phyloP scores from a whole-genome alignment of 2,888 invertebrate species.

The Adelognathus sp. region DNA sequence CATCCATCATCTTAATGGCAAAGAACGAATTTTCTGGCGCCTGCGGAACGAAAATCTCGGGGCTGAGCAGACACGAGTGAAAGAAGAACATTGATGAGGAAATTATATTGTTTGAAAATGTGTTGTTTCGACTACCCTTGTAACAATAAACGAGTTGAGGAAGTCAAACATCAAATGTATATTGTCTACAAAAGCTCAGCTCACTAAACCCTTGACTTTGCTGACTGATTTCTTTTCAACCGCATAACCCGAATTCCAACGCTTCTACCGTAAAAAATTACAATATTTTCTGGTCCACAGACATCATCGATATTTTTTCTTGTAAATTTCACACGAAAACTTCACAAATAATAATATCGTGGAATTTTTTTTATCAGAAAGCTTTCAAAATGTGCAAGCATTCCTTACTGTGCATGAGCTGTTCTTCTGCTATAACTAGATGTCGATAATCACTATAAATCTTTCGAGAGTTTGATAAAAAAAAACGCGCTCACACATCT shows the following conservation, averaged over 20 bases:
- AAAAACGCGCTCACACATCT: background rate
- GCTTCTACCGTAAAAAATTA: too few relatives aligned
- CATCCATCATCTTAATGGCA: slow-evolving; percentile 74
- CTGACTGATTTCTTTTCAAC: too few relatives aligned
- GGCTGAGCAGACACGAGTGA: slow-evolving; percentile 21
- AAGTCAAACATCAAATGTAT: background rate
- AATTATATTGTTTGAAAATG: background rate
- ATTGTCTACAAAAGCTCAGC: too few relatives aligned
- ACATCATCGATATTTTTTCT: too few relatives aligned
- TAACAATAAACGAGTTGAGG: background rate
- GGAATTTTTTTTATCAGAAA: too few relatives aligned
- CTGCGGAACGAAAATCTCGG: slow-evolving; percentile 18
- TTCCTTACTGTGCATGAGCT: background rate
- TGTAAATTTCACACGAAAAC: too few relatives aligned
- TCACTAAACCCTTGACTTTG: too few relatives aligned
- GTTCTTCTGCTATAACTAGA: background rate
- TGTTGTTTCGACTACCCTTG: background rate
- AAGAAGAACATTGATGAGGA: background rate
- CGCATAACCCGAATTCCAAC: too few relatives aligned
- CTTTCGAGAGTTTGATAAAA: background rate
- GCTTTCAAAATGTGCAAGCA: too few relatives aligned
- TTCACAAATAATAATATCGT: too few relatives aligned
- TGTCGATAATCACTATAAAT: background rate
- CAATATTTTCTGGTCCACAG: too few relatives aligned
- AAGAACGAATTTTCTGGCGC: slow-evolving; percentile 58